Conservation (phyloP, 2,888 invertebrate genomes). For the Gymnocheta viridis region DNA sequence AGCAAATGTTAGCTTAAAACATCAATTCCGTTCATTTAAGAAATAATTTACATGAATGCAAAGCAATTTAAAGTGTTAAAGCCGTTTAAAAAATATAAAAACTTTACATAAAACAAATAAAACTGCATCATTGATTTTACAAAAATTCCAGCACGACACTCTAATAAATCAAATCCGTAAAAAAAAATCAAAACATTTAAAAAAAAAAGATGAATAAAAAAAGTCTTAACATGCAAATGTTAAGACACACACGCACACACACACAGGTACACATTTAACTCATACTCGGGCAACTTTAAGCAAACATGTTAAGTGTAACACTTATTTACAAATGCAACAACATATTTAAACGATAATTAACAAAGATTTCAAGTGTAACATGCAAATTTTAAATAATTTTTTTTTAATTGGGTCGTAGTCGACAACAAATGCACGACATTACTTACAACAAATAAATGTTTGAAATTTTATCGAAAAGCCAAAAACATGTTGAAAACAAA, state of each 20-base stretch:
- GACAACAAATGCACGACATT: conserved; percentile 15
- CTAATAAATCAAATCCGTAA: conserved; percentile 46
- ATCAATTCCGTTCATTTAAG: conserved; percentile 37
- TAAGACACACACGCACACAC: background rate
- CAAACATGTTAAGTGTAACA: conserved; percentile 45
- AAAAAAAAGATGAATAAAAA: conserved; percentile 6
- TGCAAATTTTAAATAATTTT: conserved; percentile 63
- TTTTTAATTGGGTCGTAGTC: conserved; percentile 66
- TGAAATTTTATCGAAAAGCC: conserved; percentile 24
- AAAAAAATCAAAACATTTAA: background rate
- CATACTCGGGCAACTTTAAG: background rate
- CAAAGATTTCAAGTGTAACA: conserved; percentile 69
- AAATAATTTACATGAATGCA: conserved; percentile 38
- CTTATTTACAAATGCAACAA: conserved; percentile 40
- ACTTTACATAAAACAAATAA: conserved; percentile 3
- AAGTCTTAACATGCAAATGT: conserved; percentile 32
- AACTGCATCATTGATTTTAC: conserved; percentile 46
- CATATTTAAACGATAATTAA: conserved; percentile 59
- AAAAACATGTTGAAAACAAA: conserved; percentile 18
- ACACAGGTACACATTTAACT: background rate
- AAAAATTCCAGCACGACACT: conserved; percentile 46
- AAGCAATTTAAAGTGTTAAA: conserved; percentile 25
- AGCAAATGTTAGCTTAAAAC: conserved; percentile 7
- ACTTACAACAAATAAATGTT: conserved; percentile 26
- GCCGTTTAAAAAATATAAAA: background rate